These are phyloP conservation scores for Cavia aperea DNA, from an alignment of 2,113 vertebrate genomes.

Conservation along the genomic window DNA sequence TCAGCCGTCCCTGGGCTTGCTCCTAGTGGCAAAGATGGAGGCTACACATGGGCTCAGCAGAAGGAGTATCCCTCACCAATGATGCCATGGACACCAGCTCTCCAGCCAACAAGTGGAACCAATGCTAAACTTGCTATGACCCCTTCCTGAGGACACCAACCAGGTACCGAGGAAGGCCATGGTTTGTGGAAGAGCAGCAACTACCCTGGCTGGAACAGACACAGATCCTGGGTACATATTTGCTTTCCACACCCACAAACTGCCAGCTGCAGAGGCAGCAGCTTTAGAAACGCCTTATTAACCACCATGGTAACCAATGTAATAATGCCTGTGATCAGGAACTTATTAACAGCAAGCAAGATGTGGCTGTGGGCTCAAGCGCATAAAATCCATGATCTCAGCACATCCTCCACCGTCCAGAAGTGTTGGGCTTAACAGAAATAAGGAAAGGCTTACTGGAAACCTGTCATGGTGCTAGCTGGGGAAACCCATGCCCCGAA, in stretches of 20 bases:
- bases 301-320: background rate
- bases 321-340: background rate
- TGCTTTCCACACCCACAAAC: background rate
- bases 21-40: background rate
- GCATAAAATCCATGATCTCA: background rate
- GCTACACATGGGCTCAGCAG: background rate
- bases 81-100: background rate
- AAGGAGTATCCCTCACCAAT: background rate
- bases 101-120: background rate
- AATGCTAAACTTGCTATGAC: background rate
- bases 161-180: background rate
- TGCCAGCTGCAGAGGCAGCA: rapidly evolving
- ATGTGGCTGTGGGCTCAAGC: background rate
- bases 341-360: background rate
- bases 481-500: background rate
- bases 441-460: background rate
- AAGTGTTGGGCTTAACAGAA: background rate
- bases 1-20: background rate
- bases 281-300: background rate
- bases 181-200: background rate
- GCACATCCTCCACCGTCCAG: background rate
- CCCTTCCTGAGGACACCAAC: background rate
- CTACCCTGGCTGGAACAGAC: background rate
- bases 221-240: background rate
- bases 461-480: background rate